Conservation (phyloP, 1,140 invertebrate species). For the Drosophila bipectinata region DNA sequence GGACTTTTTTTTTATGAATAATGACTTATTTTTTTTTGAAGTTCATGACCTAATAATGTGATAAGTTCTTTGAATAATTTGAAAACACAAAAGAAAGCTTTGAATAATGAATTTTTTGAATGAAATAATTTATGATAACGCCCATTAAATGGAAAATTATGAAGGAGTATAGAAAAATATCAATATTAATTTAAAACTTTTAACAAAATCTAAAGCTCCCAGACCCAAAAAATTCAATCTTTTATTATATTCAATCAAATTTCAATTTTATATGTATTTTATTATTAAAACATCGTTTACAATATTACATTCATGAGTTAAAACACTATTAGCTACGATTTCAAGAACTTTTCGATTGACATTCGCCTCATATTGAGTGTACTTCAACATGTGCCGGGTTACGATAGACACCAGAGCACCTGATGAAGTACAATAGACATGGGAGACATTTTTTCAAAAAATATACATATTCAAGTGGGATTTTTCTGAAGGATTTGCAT, state of each 20-base stretch:
- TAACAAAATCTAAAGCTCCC: too few species aligned
- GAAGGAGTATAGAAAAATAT: too few species aligned
- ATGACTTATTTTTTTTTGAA: background rate
- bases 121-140: too few species aligned
- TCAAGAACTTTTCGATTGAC: slow-evolving; percentile 16
- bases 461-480: slow-evolving; percentile 7
- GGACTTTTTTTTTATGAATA: background rate
- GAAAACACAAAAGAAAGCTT: too few species aligned
- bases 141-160: too few species aligned
- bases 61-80: too few species aligned
- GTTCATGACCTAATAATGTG: background rate
- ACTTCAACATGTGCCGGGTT: slow-evolving; percentile 98
- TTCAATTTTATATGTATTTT: too few species aligned
- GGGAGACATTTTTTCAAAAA: slow-evolving; percentile 85
- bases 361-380: slow-evolving; percentile 89
- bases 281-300: too few species aligned
- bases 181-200: too few species aligned
- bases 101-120: too few species aligned
- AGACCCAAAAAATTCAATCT: too few species aligned
- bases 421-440: slow-evolving; percentile 99
- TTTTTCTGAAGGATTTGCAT: slow-evolving; percentile 13
- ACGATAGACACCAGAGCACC: slow-evolving; percentile 94
- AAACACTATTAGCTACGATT: background rate
- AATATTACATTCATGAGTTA: background rate
- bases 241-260: too few species aligned